Conservation (phyloP, 2,113 vertebrate genomes). For the Poeciliopsis turrubarensis region DNA sequence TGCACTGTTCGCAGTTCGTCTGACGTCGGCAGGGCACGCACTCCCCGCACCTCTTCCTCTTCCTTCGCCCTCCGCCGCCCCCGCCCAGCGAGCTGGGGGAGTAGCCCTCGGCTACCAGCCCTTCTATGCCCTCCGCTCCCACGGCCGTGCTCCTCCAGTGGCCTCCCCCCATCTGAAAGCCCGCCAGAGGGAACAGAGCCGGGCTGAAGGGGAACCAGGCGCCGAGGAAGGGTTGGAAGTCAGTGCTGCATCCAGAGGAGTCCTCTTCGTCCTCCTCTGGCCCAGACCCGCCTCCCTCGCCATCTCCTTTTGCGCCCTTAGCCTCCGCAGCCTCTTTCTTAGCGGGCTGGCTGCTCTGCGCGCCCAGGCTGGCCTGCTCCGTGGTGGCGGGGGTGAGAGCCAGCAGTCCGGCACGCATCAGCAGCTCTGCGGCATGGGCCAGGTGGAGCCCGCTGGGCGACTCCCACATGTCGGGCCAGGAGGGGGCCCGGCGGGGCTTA, state of each 20-base stretch:
- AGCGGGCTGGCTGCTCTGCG: conserved; percentile 63
- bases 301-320: conserved; percentile 82
- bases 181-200: conserved; percentile 94
- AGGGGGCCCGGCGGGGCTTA: conserved; percentile 90
- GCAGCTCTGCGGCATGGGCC: conserved; percentile 94
- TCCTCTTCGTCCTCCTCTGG: conserved; percentile 83
- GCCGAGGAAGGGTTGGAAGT: conserved; percentile 91
- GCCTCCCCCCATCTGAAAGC: conserved; percentile 91
- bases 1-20: conserved; percentile 99
- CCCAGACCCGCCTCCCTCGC: conserved; percentile 86
- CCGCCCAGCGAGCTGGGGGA: conserved; percentile 81
- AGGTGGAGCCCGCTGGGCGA: conserved; percentile 93
- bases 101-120: conserved; percentile 93
- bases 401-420: conserved; percentile 94
- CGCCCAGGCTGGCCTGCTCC: conserved; percentile 67
- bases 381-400: conserved; percentile 72
- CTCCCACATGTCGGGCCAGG: conserved; percentile 89
- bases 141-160: conserved; percentile 75
- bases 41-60: conserved; percentile 98
- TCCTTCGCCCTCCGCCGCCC: conserved; percentile 92
- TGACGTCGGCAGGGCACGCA: conserved; percentile 95
- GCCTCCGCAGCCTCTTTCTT: conserved; percentile 58
- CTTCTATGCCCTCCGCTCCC: conserved; percentile 89
- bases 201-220: conserved; percentile 95
- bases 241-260: conserved; percentile 89